Evolutionary conservation across 2,113 vertebrate species (phyloP).

Genomic region (human (Homo sapiens)): GRCh38 chr13:47775501-47776000

Average conservation of each 20-base stretch:
- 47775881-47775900: neutral
- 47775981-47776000: neutral
- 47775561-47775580: neutral
- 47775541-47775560: neutral
- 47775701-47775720: neutral
- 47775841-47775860: neutral
- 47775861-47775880: neutral
- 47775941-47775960: neutral
- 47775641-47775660: neutral
- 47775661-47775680: neutral
- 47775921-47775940: neutral
- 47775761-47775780: neutral
- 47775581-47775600: neutral
- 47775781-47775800: too few species aligned
- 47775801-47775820: fast-evolving
- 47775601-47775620: conserved; percentile 2
- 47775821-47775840: neutral
- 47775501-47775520: neutral
- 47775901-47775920: neutral
- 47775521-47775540: neutral
- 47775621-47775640: neutral
- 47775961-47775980: neutral
- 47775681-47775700: neutral
- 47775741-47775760: neutral
- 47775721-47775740: neutral